Percentiles rank a stretch among this genome's conserved stretches.
phyloP scores from a whole-genome alignment of 1,140 invertebrate genomes.

The Drosophila willistoni region DNA sequence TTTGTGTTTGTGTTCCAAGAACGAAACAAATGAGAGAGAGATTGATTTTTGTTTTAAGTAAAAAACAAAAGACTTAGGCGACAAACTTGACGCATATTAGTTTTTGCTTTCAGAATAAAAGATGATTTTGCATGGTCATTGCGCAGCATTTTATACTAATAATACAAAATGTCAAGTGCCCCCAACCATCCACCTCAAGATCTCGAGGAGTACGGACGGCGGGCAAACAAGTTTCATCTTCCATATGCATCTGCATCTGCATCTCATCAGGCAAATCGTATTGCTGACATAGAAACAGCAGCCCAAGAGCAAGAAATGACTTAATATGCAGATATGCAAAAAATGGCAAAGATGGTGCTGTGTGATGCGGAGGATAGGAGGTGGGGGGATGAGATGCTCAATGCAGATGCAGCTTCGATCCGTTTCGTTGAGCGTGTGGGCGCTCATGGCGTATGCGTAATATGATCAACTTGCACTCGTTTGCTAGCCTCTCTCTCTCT shows the following conservation, averaged over 20 bases:
- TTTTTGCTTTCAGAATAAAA: conserved; percentile 30
- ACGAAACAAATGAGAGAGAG: conserved; percentile 29
- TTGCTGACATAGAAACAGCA: conserved; percentile 68
- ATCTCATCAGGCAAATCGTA: conserved; percentile 9
- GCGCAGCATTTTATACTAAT: conserved; percentile 74
- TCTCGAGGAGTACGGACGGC: no score
- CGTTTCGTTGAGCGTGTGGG: conserved; percentile 41
- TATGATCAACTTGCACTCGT: conserved; percentile 47
- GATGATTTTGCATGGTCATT: conserved; percentile 55
- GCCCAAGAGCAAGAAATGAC: conserved; percentile 53
- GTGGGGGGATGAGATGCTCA: no score
- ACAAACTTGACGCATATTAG: conserved; percentile 21
- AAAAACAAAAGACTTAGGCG: conserved; percentile 16
- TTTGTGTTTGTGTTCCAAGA: neutral
- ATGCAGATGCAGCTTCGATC: neutral
- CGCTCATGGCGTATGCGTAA: conserved; percentile 66
- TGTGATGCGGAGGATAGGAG: neutral
- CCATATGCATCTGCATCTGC: neutral
- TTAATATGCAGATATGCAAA: conserved; percentile 60
- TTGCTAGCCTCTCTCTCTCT: conserved; percentile 5
- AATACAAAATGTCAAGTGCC: conserved; percentile 70
- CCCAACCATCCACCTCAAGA: neutral
- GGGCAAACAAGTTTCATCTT: conserved; percentile 57
- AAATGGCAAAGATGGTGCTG: conserved; percentile 17
- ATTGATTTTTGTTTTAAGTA: neutral